These are phyloP conservation scores for Acanthopleura granulata DNA, from an alignment of 2,888 invertebrate species.

Conservation along the genomic window DNA sequence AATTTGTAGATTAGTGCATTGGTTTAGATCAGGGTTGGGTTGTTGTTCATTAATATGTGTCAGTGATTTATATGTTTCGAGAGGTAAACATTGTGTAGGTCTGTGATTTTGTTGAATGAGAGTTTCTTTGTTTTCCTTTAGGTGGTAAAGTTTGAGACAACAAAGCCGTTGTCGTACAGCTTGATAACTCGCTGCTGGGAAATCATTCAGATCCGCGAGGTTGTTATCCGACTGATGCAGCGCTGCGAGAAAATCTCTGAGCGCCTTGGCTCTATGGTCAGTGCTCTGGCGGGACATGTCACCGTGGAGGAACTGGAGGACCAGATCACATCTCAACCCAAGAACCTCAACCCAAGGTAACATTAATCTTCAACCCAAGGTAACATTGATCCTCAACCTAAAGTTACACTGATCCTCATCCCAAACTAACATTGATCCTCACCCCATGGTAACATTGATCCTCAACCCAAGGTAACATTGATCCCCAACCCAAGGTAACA, in stretches of 20 bases:
- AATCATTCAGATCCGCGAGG: conserved; percentile 77
- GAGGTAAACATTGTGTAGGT: too few species aligned
- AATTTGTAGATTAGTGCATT: too few species aligned
- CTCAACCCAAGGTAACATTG: too few species aligned
- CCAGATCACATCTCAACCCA: conserved; percentile 80
- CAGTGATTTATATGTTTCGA: too few species aligned
- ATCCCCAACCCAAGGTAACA: too few species aligned
- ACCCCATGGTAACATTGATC: too few species aligned
- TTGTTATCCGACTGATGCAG: conserved; percentile 84
- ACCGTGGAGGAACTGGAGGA: conserved; percentile 72
- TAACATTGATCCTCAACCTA: too few species aligned
- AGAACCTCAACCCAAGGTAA: conserved; percentile 77
- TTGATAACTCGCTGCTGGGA: conserved; percentile 84
- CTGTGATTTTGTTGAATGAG: background rate
- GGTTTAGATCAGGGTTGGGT: too few species aligned
- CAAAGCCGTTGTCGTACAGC: conserved; percentile 81
- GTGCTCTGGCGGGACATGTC: conserved; percentile 72
- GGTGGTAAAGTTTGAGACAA: conserved; percentile 74
- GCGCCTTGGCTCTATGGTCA: conserved; percentile 84
- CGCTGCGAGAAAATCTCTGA: conserved; percentile 87
- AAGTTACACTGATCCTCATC: too few species aligned
- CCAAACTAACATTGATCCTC: too few species aligned
- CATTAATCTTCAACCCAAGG: conserved; percentile 16
- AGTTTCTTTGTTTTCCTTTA: conserved; percentile 34
- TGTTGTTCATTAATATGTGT: too few species aligned